These are phyloP conservation scores for Mylabris sibirica DNA, from an alignment of 2,888 invertebrate species.

Conservation along the genomic window DNA sequence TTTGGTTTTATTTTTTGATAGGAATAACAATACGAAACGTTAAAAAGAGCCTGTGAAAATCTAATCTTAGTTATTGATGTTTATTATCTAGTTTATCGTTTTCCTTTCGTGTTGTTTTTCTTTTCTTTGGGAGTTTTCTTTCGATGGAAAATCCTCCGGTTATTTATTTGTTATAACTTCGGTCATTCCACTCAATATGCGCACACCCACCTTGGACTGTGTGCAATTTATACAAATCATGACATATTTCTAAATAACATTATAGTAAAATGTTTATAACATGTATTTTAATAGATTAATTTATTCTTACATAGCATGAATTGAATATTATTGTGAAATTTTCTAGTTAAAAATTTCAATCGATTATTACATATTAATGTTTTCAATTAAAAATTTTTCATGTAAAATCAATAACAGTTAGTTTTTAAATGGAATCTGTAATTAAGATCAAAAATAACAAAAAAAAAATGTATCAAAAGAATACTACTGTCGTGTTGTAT, in stretches of 20 bases:
- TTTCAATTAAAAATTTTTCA: background rate
- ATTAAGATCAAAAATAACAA: no score
- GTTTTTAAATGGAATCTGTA: background rate
- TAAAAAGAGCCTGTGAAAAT: no score
- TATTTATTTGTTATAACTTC: constrained; percentile 1
- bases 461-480: no score
- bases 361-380: background rate
- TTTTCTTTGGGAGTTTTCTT: background rate
- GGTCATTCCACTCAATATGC: constrained; percentile 14
- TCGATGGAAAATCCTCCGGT: background rate
- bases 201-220: constrained; percentile 12
- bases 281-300: constrained; percentile 12
- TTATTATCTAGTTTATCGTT: background rate
- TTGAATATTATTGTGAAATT: constrained; percentile 11
- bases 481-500: no score
- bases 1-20: background rate
- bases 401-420: background rate
- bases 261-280: constrained; percentile 11
- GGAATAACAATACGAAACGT: background rate
- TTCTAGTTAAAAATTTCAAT: background rate
- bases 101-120: background rate
- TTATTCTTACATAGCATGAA: constrained; percentile 5
- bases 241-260: constrained; percentile 13
- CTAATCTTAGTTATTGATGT: background rate
- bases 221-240: constrained; percentile 15